Evolutionary conservation across 2,797 vertebrate species (phyloP), one percentile per base, ranked within the genome.

Genomic region (Parauchenoglanis punctatus): DNA sequence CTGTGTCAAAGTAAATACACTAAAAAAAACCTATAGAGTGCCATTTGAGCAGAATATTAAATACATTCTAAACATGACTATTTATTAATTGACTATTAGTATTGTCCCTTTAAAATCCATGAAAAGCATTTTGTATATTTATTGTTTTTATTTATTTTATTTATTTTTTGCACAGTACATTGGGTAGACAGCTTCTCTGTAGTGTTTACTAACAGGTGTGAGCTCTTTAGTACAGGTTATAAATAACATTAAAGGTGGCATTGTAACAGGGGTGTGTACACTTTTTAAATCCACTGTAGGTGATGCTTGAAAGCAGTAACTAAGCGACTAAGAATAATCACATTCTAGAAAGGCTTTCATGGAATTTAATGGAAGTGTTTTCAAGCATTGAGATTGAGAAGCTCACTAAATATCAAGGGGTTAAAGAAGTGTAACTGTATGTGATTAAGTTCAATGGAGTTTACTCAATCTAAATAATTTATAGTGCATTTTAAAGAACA

Each of bases 361-460:
- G n/a, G 61, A 52, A 83, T 83, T 10, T 4, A 7, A 40, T 3
- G 40, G 40, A 65, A 83, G 81, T 40, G 13, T 65, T 58, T 59
- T 31, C 52, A 67, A 54, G 68, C 54, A 73, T 35, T 15, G 35
- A 58, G 70, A 44, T 13, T 73, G 75, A 77, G 28, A 77, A 56
- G n/a, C 56, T 59, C 31, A 44, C 12, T 77, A 28, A 44, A 63
- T 61, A 58, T 85, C 40, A 44, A 77, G 44, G 58, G 72, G 72
- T 85, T 85, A 63, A 77, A 76, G 25, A 63, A 76, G 72, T 58
- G 35, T 85, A 17, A 76, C 72, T 44, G 85, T 68, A 70, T 80
- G 63, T 58, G 77, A 65, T 85, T 85, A 75, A 63, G 72, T 76
- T 75, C 49, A 49, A 4, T 72, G 23, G 70, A 83, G 68, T 56